These are phyloP conservation scores for Gallinago undulata DNA, from an alignment of 2,113 vertebrate species.

Conservation along the genomic window DNA sequence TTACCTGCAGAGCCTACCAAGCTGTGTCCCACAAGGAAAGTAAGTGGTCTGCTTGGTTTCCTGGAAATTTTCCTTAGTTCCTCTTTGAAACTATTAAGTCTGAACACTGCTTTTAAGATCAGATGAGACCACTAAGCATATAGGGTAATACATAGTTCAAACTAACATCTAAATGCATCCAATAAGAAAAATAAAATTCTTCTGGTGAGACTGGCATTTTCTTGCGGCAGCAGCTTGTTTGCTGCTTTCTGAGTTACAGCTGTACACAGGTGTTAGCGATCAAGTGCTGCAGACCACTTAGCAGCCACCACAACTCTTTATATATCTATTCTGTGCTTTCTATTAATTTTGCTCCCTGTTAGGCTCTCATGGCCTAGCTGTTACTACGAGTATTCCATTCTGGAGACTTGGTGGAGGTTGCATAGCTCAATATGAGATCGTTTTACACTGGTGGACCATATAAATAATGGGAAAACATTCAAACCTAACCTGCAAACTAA, in stretches of 20 bases:
- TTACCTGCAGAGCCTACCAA: rapidly evolving
- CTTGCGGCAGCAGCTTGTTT: not conserved
- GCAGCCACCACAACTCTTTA: not conserved
- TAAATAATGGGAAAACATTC: not conserved
- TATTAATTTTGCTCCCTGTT: not conserved
- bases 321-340: not conserved
- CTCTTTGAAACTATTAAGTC: not conserved
- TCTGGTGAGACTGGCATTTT: not conserved
- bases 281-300: not conserved
- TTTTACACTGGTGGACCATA: not conserved
- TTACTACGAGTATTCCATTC: not conserved
- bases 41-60: not conserved
- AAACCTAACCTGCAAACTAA: not conserved
- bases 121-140: not conserved
- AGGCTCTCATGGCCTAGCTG: not conserved
- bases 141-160: not conserved
- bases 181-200: not conserved
- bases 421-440: not conserved
- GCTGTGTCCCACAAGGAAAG: not conserved
- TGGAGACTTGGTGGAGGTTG: not conserved
- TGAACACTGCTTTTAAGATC: not conserved
- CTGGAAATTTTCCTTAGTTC: not conserved
- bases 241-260: not conserved
- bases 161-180: not conserved
- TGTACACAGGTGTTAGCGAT: not conserved